A percentile compares a stretch with the other conserved stretches of the same genome.
phyloP scores from a whole-genome alignment of 2,113 vertebrate species.

The Aptenodytes patagonicus region DNA sequence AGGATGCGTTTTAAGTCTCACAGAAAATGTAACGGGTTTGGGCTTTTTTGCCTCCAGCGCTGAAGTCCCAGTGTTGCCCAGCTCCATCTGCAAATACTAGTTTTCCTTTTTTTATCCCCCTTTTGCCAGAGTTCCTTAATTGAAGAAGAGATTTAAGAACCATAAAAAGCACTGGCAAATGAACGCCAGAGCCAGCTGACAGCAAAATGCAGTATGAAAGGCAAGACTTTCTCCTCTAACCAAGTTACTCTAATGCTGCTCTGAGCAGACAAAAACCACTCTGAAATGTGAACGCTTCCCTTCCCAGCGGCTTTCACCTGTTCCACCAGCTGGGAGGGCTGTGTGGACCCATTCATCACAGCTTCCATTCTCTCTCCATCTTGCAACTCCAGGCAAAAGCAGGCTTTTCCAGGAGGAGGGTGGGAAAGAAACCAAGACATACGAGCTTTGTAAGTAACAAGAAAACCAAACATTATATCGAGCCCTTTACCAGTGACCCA shows the following conservation, averaged over 20 bases:
- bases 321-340: slow-evolving; percentile 50
- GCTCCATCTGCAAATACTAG: neutral
- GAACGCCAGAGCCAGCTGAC: neutral
- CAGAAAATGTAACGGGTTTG: neutral
- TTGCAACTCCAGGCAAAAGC: neutral
- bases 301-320: slow-evolving; percentile 39
- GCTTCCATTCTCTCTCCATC: neutral
- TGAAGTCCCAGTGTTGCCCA: neutral
- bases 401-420: neutral
- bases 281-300: neutral
- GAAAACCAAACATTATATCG: neutral
- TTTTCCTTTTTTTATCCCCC: neutral
- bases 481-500: neutral
- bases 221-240: neutral
- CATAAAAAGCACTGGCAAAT: neutral
- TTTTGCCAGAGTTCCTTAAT: neutral
- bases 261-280: neutral
- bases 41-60: neutral
- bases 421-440: neutral
- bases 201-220: neutral
- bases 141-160: neutral
- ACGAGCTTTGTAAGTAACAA: neutral
- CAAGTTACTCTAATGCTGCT: neutral
- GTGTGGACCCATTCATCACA: slow-evolving; percentile 30
- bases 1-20: neutral